phyloP scores from a whole-genome alignment of 2,888 invertebrate species.

The Morpho achilles region DNA sequence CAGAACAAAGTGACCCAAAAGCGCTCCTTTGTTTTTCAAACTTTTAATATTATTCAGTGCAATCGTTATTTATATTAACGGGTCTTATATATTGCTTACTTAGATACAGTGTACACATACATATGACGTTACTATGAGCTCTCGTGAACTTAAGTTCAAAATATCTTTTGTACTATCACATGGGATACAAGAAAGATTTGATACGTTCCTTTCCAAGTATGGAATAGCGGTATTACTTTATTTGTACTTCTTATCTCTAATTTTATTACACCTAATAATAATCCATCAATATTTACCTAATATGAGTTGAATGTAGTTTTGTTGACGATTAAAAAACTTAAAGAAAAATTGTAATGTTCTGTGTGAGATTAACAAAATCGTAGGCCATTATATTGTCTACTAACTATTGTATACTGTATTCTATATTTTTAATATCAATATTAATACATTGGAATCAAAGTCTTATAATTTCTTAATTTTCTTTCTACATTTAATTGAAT shows the following conservation, averaged over 20 bases:
- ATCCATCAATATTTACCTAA: constrained; percentile 41
- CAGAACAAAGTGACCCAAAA: too few relatives aligned
- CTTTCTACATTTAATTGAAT: constrained; percentile 11
- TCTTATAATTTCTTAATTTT: constrained; percentile 1
- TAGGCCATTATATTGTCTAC: constrained; percentile 65
- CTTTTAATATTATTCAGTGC: too few relatives aligned
- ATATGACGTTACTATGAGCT: too few relatives aligned
- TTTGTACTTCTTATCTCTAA: constrained; percentile 49
- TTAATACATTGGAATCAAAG: neutral
- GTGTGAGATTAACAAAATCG: constrained; percentile 26
- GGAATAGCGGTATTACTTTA: constrained; percentile 22
- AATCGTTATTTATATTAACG: too few relatives aligned
- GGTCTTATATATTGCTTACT: too few relatives aligned
- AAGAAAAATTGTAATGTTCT: constrained; percentile 21
- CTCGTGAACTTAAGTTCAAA: too few relatives aligned
- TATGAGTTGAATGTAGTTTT: constrained; percentile 33
- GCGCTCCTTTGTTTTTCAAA: too few relatives aligned
- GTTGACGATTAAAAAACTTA: constrained; percentile 28
- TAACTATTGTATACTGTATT: constrained; percentile 24
- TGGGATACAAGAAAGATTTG: too few relatives aligned
- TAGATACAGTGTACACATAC: too few relatives aligned
- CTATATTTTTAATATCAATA: constrained; percentile 1
- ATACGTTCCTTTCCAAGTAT: too few relatives aligned
- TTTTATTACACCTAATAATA: constrained; percentile 46
- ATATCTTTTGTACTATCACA: too few relatives aligned